These are phyloP conservation scores for Nomada ruficornis DNA, from an alignment of 2,888 invertebrate species.

Conservation along the genomic window DNA sequence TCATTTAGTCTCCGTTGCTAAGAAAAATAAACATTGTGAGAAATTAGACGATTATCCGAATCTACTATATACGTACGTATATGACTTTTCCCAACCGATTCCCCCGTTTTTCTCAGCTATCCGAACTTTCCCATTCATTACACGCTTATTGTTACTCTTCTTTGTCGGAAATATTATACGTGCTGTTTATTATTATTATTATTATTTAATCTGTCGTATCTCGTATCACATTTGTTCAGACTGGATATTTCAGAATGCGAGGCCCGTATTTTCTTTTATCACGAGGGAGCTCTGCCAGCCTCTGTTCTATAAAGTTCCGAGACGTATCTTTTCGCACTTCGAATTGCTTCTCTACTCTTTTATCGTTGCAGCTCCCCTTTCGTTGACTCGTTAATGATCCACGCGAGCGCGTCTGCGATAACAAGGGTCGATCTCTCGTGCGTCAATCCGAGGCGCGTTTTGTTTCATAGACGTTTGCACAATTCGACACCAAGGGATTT, in stretches of 20 bases:
- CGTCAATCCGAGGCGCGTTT: slow-evolving; percentile 23
- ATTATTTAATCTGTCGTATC: too few species aligned
- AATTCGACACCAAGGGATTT: slow-evolving; percentile 62
- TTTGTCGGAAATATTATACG: too few species aligned
- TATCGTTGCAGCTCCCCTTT: slow-evolving; percentile 13
- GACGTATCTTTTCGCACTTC: not conserved
- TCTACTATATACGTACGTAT: not conserved
- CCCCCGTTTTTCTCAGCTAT: not conserved
- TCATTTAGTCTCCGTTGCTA: slow-evolving; percentile 34
- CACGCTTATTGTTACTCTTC: too few species aligned
- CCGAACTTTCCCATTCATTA: not conserved
- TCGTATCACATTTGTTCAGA: not conserved
- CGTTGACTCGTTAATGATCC: slow-evolving; percentile 29
- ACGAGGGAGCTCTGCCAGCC: not conserved
- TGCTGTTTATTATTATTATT: not conserved
- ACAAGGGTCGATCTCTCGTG: slow-evolving; percentile 33
- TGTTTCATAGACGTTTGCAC: slow-evolving; percentile 44
- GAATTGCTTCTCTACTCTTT: not conserved
- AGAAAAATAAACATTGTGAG: slow-evolving; percentile 28
- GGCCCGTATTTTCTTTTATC: slow-evolving; percentile 16
- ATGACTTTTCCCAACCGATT: not conserved
- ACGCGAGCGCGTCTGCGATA: slow-evolving; percentile 10
- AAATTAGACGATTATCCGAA: not conserved
- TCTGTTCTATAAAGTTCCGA: not conserved
- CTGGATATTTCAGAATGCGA: not conserved